Evolutionary conservation across 2,888 invertebrate species (phyloP).

Genomic region (Perithous albicinctus): DNA sequence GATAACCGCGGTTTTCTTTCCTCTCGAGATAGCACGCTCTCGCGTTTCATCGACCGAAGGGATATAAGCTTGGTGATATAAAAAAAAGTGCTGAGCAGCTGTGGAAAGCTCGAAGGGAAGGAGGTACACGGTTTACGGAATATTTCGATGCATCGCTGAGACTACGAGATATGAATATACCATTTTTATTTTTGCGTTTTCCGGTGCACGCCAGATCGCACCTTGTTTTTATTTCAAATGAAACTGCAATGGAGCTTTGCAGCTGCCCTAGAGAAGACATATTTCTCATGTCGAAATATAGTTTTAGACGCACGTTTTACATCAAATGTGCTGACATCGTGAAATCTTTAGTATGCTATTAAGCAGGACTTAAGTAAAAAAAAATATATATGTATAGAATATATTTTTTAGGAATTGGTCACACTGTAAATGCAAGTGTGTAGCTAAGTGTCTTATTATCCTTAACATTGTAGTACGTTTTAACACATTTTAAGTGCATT

Average conservation of each 20-base stretch:
- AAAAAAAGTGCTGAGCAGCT: not conserved
- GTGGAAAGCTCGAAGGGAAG: not conserved
- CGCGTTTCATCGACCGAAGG: conserved; percentile 5
- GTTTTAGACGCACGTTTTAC: not conserved
- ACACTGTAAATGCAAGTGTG: too few species aligned
- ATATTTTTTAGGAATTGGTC: too few species aligned
- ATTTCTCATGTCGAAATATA: not conserved
- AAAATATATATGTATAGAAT: too few species aligned
- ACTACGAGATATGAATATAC: not conserved
- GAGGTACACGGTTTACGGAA: not conserved
- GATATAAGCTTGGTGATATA: conserved; percentile 1
- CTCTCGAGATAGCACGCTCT: conserved; percentile 16
- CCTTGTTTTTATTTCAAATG: not conserved
- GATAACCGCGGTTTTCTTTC: conserved; percentile 29
- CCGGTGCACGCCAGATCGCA: not conserved
- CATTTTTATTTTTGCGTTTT: not conserved
- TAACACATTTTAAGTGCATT: too few species aligned
- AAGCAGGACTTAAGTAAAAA: too few species aligned
- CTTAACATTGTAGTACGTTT: too few species aligned
- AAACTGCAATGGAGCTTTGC: not conserved
- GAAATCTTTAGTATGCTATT: not conserved
- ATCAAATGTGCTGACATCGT: not conserved
- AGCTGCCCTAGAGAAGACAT: not conserved
- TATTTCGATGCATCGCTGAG: not conserved
- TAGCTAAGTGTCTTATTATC: too few species aligned